Evolutionary conservation across 2,113 vertebrate species (phyloP).

Genomic region (Planiliza haematocheilus): DNA sequence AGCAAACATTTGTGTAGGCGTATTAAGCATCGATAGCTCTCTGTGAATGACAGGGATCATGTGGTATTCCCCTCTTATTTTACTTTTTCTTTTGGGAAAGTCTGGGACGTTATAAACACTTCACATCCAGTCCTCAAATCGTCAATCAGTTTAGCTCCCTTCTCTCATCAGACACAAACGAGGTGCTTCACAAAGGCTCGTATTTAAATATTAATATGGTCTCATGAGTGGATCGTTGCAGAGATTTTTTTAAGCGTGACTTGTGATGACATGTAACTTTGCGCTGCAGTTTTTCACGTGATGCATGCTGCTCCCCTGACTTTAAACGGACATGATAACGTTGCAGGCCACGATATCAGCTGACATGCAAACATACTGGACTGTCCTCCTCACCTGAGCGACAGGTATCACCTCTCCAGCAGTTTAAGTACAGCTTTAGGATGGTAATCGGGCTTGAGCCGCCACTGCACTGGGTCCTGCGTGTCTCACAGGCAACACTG

Average conservation of each 20-base stretch:
- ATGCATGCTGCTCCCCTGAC: not conserved
- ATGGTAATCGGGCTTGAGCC: conserved; percentile 40
- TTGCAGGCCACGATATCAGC: not conserved
- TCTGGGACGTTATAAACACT: not conserved
- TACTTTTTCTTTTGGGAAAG: not conserved
- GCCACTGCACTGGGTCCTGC: conserved; percentile 5
- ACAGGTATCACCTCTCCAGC: conserved; percentile 37
- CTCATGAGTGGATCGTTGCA: not conserved
- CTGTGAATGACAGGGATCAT: not conserved
- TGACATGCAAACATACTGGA: not conserved
- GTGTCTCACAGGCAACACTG: conserved; percentile 2
- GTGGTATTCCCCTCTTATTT: not conserved
- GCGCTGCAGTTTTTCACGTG: conserved; percentile 16
- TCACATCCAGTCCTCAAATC: not conserved
- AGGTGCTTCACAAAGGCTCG: conserved; percentile 7
- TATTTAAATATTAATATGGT: conserved; percentile 25
- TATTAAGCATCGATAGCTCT: not conserved
- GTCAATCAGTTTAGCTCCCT: not conserved
- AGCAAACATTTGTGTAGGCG: too few relatives aligned
- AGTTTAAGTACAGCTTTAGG: conserved; percentile 49
- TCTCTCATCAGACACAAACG: conserved; percentile 12
- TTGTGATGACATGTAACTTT: conserved; percentile 39
- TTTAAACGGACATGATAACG: not conserved
- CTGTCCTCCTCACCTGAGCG: conserved; percentile 24
- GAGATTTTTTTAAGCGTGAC: not conserved